Percentiles rank a stretch among this genome's conserved stretches.
Conservation (phyloP, 2,113 vertebrate species). For the Narcine bancroftii region DNA sequence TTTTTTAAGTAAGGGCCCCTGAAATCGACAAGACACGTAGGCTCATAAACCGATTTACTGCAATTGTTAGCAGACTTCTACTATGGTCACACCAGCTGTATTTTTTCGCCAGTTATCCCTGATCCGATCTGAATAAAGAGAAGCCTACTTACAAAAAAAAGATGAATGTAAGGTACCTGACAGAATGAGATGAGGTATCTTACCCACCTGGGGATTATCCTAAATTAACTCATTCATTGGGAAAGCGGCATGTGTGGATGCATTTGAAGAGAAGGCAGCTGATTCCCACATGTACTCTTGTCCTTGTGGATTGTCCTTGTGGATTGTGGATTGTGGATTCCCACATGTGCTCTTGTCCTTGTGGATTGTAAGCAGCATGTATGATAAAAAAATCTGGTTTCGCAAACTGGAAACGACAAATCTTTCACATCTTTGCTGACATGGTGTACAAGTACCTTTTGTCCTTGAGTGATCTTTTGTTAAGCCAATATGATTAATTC, state of each 20-base stretch:
- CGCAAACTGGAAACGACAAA: neutral
- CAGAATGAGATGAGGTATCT: neutral
- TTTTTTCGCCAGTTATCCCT: neutral
- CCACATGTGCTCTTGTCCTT: conserved; percentile 1
- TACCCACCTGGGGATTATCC: neutral
- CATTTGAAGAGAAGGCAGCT: neutral
- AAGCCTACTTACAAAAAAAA: neutral
- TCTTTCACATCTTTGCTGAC: neutral
- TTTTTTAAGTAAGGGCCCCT: neutral
- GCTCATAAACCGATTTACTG: neutral
- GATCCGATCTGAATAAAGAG: neutral
- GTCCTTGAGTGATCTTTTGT: neutral
- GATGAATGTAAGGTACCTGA: neutral
- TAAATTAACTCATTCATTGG: neutral
- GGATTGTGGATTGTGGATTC: too few relatives aligned
- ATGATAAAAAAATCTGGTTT: conserved; percentile 8
- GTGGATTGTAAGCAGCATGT: neutral
- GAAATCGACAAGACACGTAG: neutral
- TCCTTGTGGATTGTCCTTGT: conserved; percentile 4
- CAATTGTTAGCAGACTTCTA: neutral
- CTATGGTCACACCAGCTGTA: too few relatives aligned
- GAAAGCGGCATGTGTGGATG: neutral
- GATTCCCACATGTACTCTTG: neutral
- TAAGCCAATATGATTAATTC: neutral
- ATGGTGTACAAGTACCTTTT: neutral